phyloP scores from a whole-genome alignment of 2,113 vertebrate species.

The Indicator maculatus region DNA sequence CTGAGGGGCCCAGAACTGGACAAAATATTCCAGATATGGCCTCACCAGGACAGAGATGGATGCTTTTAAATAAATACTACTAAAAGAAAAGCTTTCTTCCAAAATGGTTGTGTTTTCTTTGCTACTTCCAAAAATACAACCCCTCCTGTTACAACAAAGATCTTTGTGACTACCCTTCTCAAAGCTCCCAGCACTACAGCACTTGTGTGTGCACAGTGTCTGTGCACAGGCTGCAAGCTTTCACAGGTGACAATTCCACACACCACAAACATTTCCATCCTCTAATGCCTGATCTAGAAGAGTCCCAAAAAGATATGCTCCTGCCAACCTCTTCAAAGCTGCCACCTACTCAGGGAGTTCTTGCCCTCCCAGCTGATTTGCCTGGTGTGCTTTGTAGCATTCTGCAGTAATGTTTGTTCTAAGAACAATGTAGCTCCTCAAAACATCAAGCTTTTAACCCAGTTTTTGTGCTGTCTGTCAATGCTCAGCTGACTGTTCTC shows the following conservation, averaged over 20 bases:
- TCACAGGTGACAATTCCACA: not conserved
- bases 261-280: slow-evolving; percentile 16
- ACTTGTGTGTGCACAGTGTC: not conserved
- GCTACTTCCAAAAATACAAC: not conserved
- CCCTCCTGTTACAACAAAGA: not conserved
- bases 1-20: too few species aligned
- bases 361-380: slow-evolving; percentile 29
- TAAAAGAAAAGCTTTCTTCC: not conserved
- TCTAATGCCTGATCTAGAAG: slow-evolving; percentile 30
- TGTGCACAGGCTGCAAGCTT: not conserved
- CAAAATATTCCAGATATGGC: too few species aligned
- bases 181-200: not conserved
- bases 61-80: too few species aligned
- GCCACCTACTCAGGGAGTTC: not conserved
- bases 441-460: slow-evolving; percentile 36
- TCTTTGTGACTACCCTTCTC: not conserved
- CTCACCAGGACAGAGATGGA: too few species aligned
- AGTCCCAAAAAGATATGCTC: slow-evolving; percentile 35
- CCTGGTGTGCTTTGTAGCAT: slow-evolving; percentile 49
- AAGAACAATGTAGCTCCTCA: slow-evolving; percentile 26
- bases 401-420: slow-evolving; percentile 61
- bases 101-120: not conserved
- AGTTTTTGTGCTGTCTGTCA: slow-evolving; percentile 56
- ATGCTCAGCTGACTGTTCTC: slow-evolving; percentile 10
- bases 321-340: slow-evolving; percentile 64